A percentile compares a stretch with the other conserved stretches of the same genome.
These are phyloP conservation scores for Oreotrochilus melanogaster DNA, from an alignment of 2,113 vertebrate genomes.

Conservation along the genomic window DNA sequence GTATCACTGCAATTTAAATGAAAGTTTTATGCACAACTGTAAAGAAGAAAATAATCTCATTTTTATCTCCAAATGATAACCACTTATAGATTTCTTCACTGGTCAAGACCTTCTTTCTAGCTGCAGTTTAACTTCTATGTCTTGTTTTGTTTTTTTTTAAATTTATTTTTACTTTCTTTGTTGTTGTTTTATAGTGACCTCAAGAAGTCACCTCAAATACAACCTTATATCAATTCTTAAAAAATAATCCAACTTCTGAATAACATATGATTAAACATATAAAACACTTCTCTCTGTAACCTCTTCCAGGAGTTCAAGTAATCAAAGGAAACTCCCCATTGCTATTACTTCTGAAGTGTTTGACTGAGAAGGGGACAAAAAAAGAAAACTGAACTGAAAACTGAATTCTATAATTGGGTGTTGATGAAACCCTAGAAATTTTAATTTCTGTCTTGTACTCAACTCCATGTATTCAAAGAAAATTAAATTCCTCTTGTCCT, in stretches of 20 bases:
- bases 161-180: neutral
- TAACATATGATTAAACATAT: neutral
- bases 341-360: neutral
- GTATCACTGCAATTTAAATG: neutral
- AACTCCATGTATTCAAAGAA: neutral
- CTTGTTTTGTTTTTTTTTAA: no score
- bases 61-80: neutral
- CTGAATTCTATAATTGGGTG: neutral
- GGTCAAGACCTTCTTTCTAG: neutral
- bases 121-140: fast-evolving
- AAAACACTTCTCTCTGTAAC: neutral
- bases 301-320: neutral
- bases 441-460: neutral
- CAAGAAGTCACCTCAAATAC: neutral
- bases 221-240: neutral
- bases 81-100: neutral
- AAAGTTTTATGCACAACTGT: neutral
- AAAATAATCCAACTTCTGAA: neutral
- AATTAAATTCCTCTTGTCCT: neutral
- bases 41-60: neutral
- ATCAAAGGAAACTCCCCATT: fast-evolving
- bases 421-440: neutral
- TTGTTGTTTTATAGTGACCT: neutral
- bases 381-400: neutral
- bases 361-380: neutral